phyloP scores from a whole-genome alignment of 2,797 vertebrate genomes.

The Apodemus agrarius region DNA sequence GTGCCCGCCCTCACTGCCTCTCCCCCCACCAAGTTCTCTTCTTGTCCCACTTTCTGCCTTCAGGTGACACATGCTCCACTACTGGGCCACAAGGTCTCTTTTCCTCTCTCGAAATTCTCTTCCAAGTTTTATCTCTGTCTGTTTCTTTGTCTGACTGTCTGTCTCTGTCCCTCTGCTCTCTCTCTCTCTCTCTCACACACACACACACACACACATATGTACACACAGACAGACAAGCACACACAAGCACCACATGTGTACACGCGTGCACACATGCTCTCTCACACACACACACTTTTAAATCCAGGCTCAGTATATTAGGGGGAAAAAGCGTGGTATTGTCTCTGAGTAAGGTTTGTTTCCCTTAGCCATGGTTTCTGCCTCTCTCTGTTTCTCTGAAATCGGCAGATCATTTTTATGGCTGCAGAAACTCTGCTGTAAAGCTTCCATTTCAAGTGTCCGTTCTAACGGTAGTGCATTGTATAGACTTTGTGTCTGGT shows the following conservation, averaged over 20 bases:
- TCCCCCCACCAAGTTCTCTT: neutral
- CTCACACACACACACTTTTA: neutral
- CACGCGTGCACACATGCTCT: neutral
- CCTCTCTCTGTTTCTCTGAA: neutral
- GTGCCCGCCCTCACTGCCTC: no score
- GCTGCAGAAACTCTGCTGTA: neutral
- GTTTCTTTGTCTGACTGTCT: neutral
- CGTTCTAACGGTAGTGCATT: neutral
- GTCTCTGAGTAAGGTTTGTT: neutral
- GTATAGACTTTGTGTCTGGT: neutral
- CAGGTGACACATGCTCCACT: neutral
- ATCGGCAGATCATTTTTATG: neutral
- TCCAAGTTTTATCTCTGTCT: neutral
- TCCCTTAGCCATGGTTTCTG: neutral
- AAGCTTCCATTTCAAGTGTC: neutral
- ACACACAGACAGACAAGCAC: neutral
- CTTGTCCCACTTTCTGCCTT: neutral
- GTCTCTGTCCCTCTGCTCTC: neutral
- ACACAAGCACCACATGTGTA: neutral
- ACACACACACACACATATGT: neutral
- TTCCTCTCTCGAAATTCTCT: neutral
- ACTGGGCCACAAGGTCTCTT: neutral
- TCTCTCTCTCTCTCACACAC: no score
- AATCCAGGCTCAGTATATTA: neutral
- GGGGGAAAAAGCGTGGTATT: neutral